These are phyloP conservation scores for Tetramorium simillimum DNA, from an alignment of 1,140 invertebrate genomes.

Conservation along the genomic window DNA sequence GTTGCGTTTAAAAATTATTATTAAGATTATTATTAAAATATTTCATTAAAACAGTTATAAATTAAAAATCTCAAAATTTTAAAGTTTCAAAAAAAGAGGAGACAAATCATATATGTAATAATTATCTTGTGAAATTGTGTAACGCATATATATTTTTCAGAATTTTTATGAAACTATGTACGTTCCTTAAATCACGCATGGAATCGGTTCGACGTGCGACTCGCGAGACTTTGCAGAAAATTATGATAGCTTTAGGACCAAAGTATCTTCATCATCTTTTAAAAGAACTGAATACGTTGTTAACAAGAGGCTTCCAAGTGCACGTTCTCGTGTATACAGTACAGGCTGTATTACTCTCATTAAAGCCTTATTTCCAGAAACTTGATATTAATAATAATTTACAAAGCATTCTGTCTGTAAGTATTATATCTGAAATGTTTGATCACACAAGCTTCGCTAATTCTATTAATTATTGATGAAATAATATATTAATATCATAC, in stretches of 20 bases:
- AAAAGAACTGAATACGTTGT: conserved; percentile 91
- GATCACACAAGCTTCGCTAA: not conserved
- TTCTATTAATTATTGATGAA: not conserved
- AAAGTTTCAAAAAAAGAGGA: not conserved
- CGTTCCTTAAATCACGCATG: conserved; percentile 95
- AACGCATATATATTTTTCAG: conserved; percentile 84
- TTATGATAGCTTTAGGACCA: conserved; percentile 94
- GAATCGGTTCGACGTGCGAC: conserved; percentile 94
- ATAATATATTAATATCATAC: not conserved
- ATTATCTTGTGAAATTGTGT: not conserved
- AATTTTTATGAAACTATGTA: conserved; percentile 95
- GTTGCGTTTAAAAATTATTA: not conserved
- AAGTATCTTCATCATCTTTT: conserved; percentile 92
- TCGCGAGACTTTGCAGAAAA: conserved; percentile 95
- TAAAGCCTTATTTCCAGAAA: conserved; percentile 88
- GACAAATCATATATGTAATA: not conserved
- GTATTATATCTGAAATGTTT: conserved; percentile 53
- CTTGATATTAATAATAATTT: conserved; percentile 93
- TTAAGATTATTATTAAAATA: too few relatives aligned
- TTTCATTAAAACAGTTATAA: not conserved
- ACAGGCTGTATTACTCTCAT: conserved; percentile 91
- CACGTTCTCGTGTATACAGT: conserved; percentile 97
- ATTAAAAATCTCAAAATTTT: not conserved
- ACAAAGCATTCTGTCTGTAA: conserved; percentile 92
- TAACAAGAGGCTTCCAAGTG: conserved; percentile 96